Conservation (phyloP, 2,888 invertebrate species). For the Aelia acuminata region DNA sequence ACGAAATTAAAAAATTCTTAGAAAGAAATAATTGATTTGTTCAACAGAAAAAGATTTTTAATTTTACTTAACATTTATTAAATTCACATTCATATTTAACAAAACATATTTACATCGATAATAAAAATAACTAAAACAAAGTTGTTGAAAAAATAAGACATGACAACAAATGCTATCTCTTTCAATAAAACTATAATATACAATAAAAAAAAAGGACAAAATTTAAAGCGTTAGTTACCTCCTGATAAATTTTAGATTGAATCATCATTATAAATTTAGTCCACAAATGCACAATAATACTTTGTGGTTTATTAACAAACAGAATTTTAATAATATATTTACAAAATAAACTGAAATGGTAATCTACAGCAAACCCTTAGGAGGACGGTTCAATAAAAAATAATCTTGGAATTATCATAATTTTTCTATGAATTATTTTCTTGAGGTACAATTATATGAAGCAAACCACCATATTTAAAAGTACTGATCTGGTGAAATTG, state of each 20-base stretch:
- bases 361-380: not conserved
- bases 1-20: not conserved
- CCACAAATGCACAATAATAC: not conserved
- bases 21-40: not conserved
- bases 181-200: not conserved
- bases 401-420: not conserved
- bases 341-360: not conserved
- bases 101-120: not conserved
- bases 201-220: not conserved
- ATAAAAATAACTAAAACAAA: not conserved
- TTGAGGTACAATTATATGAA: not conserved
- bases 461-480: not conserved
- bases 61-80: not conserved
- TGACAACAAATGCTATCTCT: not conserved
- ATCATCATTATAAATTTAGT: not conserved
- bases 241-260: not conserved
- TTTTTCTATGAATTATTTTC: not conserved
- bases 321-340: not conserved
- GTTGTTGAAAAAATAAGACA: not conserved
- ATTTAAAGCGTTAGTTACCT: not conserved
- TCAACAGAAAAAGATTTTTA: not conserved
- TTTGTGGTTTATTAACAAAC: not conserved
- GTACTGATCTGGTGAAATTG: not conserved
- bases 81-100: not conserved
- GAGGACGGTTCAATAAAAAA: not conserved